Evolutionary conservation across 2,888 invertebrate species (phyloP).

Genomic region (Drosophila pegasa): DNA sequence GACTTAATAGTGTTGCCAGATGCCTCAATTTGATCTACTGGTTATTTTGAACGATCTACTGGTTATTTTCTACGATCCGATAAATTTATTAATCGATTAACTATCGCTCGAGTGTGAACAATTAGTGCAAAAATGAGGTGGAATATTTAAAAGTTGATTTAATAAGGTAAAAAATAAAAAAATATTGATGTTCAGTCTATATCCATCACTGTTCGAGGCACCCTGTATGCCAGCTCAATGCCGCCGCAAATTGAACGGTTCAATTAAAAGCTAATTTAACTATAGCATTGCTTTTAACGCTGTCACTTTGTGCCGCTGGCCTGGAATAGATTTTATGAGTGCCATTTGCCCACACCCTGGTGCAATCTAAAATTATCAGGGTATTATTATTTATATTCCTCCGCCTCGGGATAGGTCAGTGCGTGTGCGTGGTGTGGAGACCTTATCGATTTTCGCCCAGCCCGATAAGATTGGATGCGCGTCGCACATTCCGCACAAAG

Average conservation of each 20-base stretch:
- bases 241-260: conserved; percentile 29
- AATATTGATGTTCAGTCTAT: too few relatives aligned
- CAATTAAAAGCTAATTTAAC: conserved; percentile 50
- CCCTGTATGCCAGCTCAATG: conserved; percentile 20
- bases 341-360: conserved; percentile 5
- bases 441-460: conserved; percentile 41
- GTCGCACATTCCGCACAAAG: not conserved
- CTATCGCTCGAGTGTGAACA: not conserved
- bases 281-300: conserved; percentile 21
- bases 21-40: not conserved
- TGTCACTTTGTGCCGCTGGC: conserved; percentile 18
- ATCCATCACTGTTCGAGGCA: not conserved
- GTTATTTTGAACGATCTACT: not conserved
- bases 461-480: conserved; percentile 47
- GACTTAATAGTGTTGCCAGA: conserved; percentile 16
- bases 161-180: too few relatives aligned
- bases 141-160: not conserved
- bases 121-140: not conserved
- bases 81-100: conserved; percentile 5
- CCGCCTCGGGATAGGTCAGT: conserved; percentile 49
- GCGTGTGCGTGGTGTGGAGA: not conserved
- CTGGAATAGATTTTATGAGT: conserved; percentile 24
- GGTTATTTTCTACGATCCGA: not conserved
- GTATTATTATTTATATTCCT: conserved; percentile 23
- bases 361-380: conserved; percentile 39